A percentile compares a stretch with the other conserved stretches of the same genome.
Conservation (phyloP, 2,797 vertebrate genomes). For the Salarias fasciatus region DNA sequence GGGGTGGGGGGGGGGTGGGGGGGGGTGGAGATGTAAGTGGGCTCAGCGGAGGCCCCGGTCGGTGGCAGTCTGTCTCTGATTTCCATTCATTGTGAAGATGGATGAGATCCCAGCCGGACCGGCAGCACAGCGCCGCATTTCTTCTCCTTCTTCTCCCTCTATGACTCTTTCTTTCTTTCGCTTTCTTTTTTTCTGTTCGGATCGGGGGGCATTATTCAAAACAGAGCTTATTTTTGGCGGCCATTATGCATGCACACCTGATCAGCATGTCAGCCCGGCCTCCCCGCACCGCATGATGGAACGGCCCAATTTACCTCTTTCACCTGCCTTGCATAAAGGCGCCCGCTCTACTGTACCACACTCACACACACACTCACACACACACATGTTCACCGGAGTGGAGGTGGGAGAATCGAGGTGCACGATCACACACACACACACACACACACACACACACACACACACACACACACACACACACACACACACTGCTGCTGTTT, state of each 20-base stretch:
- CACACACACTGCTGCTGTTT: conserved; percentile 49
- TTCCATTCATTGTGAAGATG: conserved; percentile 97
- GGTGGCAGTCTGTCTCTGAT: conserved; percentile 89
- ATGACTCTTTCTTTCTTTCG: conserved; percentile 4
- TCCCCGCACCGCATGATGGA: conserved; percentile 91
- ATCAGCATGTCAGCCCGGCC: conserved; percentile 93
- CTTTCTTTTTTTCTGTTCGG: conserved; percentile 43
- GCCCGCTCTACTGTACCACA: conserved; percentile 47
- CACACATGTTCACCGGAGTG: conserved; percentile 36
- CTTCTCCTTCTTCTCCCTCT: conserved; percentile 55
- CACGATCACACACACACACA: conserved; percentile 11
- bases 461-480: conserved; percentile 3
- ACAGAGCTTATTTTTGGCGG: conserved; percentile 95
- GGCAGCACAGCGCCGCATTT: conserved; percentile 94
- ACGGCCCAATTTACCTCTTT: conserved; percentile 94
- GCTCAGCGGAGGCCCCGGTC: conserved; percentile 78
- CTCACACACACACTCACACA: conserved; percentile 48
- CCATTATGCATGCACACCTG: conserved; percentile 98
- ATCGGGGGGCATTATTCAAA: conserved; percentile 94
- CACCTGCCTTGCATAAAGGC: conserved; percentile 90
- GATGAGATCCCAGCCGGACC: conserved; percentile 94
- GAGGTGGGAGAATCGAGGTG: conserved; percentile 62
- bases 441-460: conserved; percentile 23
- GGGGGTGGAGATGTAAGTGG: conserved; percentile 77
- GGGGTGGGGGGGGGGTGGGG: conserved; percentile 44